Evolutionary conservation across 2,797 vertebrate species (phyloP), one percentile per base, ranked within the genome.

Genomic region (Acridotheres tristis): DNA sequence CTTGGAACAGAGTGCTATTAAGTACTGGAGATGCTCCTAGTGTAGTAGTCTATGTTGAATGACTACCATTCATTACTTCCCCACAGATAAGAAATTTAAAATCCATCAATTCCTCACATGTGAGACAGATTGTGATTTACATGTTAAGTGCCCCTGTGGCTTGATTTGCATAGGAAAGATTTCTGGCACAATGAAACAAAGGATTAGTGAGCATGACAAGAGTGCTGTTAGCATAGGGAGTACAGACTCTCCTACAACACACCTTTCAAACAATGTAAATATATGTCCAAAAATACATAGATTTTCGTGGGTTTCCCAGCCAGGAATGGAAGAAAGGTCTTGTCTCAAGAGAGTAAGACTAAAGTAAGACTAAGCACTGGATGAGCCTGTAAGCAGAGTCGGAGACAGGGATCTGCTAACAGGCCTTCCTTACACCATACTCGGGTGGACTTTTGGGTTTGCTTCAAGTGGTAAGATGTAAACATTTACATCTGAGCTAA

Each of bases 121-220:
- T 89, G 92, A 97, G 93, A 83, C 92, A 97, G 97, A 97, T 96
- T 96, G 94, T 14, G 81, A 98, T 98, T 98, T 97, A 97, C 97
- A 96, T 97, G 97, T 96, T 97, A 95, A 97, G 94, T 97, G 73
- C 94, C 92, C 93, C 95, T 65, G 93, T 93, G 95, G 93, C 88
- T 96, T 97, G 74, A 98, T 98, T 98, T 97, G 95, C 97, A 96
- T 97, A 97, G 94, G 86, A 97, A 98, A 98, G 94, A 89, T 93
- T 97, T 96, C 65, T 87, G 91, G 86, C 87, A 93, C 94, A 91
- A 40, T 27, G 90, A 96, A 97, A 97, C 93, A 97, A 97, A 98
- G 93, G 96, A 94, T 96, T 93, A 92, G 79, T 76, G 96, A 96
- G 89, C 88, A 96, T 74, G 91, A 92, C 85, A 90, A 88, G 84